Evolutionary conservation across 2,888 invertebrate species (phyloP), one percentile per base, ranked within the genome.

Genomic region (Cataglyphis livida): DNA sequence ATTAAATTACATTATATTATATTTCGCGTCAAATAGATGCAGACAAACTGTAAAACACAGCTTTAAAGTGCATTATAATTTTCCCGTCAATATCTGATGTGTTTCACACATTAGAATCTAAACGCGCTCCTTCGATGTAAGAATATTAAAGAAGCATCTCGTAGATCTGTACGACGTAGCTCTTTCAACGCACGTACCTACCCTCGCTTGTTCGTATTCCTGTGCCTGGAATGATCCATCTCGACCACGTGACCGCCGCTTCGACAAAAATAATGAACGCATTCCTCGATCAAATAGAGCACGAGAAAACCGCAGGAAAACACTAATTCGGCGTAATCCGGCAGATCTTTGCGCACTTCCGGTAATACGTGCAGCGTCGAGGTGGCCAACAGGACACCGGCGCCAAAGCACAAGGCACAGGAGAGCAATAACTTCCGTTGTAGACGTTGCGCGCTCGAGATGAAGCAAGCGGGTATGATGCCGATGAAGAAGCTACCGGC

Each of bases 331-430:
- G 97, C 96, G 88, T 96, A 95, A 57, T 95, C 93, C 0, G 96
- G 95, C 66, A 96, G 93, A 82, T 95, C 95, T 84, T 96, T 96
- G 74, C 97, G 95, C 18, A 97, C 96, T 95, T 98, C 98, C n/a
- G 97, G 97, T 5, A 98, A 94, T 95, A 98, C 97, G 94, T 98
- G 98, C 25, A 97, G 95, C 48, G 98, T 88, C 0, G 97, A 96
- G 0, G 98, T 98, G 0, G 97, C 96, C 5, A 98, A 94, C 5
- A 98, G 95, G 32, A 98, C 97, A 0, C 98, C 98, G 7, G 97
- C 98, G 3, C 98, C 98, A 91, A 97, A 97, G 92, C 97, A 98
- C 1, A 98, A 95, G 9, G 97, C 94, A 21, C 96, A 95, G 0
- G 97, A 97, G 0, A 97, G 95, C 1, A 96, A 91, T 2, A 97